A percentile compares a stretch with the other conserved stretches of the same genome.
Conservation (phyloP, 1,140 invertebrate genomes). For the Megathymus violae region DNA sequence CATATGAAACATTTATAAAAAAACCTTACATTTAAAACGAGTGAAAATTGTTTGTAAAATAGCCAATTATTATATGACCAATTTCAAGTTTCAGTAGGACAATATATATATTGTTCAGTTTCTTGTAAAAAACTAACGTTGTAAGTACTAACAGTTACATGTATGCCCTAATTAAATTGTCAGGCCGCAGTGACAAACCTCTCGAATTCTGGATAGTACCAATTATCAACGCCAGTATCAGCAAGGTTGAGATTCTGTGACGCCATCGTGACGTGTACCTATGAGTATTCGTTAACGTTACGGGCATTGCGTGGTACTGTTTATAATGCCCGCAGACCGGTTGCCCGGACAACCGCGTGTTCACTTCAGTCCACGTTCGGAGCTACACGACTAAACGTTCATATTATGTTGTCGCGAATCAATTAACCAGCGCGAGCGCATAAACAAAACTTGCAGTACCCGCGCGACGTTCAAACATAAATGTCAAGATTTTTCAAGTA, state of each 20-base stretch:
- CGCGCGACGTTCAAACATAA: constrained; percentile 29
- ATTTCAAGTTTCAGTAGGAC: no score
- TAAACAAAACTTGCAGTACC: constrained; percentile 37
- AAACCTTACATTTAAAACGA: no score
- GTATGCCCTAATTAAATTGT: no score
- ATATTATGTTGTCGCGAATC: constrained; percentile 54
- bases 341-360: constrained; percentile 57
- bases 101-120: no score
- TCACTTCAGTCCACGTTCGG: constrained; percentile 53
- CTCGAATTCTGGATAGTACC: constrained; percentile 15
- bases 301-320: constrained; percentile 43
- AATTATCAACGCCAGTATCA: constrained; percentile 14
- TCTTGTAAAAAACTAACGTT: no score
- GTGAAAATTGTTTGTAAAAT: no score
- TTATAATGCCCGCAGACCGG: constrained; percentile 49
- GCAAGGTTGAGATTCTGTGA: constrained; percentile 2
- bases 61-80: no score
- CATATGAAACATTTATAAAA: no score
- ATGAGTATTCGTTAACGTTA: no score
- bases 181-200: constrained; percentile 4
- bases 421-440: constrained; percentile 42
- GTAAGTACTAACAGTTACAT: no score
- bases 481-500: constrained; percentile 60
- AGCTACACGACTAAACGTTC: constrained; percentile 59
- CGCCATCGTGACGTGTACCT: constrained; percentile 25